A percentile compares a stretch with the other conserved stretches of the same genome.
phyloP scores from a whole-genome alignment of 2,113 vertebrate genomes.

The Pithys albifrons region DNA sequence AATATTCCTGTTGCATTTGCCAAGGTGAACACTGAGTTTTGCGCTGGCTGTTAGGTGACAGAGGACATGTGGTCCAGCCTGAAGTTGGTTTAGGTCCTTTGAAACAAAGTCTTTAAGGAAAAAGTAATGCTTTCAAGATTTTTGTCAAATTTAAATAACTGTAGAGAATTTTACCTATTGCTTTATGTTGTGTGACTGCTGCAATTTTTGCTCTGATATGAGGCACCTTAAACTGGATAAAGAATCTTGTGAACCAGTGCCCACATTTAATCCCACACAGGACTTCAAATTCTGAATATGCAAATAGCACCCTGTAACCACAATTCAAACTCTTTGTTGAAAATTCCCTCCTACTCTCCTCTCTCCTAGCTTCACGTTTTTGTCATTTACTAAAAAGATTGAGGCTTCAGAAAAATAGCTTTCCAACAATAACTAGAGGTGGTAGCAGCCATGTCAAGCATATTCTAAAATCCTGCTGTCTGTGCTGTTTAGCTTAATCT shows the following conservation, averaged over 20 bases:
- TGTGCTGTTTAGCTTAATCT: constrained; percentile 44
- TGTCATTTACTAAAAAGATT: not conserved
- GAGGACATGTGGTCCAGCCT: not conserved
- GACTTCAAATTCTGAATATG: not conserved
- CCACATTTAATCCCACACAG: not conserved
- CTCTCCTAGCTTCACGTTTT: not conserved
- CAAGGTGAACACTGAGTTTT: not conserved
- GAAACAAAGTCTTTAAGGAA: not conserved
- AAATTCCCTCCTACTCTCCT: not conserved
- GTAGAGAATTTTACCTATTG: not conserved
- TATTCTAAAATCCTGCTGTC: constrained; percentile 26
- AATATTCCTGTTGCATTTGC: not conserved
- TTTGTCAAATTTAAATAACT: not conserved
- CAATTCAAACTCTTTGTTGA: not conserved
- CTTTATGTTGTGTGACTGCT: not conserved
- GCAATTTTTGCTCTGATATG: not conserved
- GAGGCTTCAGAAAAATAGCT: not conserved
- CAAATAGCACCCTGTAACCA: not conserved
- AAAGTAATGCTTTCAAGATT: not conserved
- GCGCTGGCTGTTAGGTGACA: not conserved
- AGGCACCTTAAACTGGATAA: not conserved
- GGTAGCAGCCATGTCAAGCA: constrained; percentile 5
- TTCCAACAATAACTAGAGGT: constrained; percentile 14
- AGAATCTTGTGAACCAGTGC: not conserved
- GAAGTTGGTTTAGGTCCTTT: not conserved